Evolutionary conservation across 2,888 invertebrate species (phyloP), one percentile per base, ranked within the genome.

Genomic region (Tyria jacobaeae): DNA sequence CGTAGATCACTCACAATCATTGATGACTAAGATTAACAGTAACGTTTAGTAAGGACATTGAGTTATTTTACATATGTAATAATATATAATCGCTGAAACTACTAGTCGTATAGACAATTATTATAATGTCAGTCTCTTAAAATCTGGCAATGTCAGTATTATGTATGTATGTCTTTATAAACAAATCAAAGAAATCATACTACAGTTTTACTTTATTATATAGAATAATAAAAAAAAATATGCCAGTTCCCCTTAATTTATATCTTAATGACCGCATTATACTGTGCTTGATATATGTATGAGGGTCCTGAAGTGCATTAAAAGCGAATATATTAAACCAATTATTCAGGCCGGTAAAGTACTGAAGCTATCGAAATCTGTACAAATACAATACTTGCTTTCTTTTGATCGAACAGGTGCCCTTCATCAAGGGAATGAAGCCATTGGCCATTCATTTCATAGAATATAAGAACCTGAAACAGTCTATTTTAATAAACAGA

Each of bases 1-100:
- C 56, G 59, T 52, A 68, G 64, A 76, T 68, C 68, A 66, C 53
- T 52, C 51, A 57, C 48, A n/a, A 37, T 55, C 60, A 50, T 62
- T 25, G 17, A 59, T 70, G 65, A 73, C 60, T 67, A 12, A 61
- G 52, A 73, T 64, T 48, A 55, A 9, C 31, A 50, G 60, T 41
- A 47, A 39, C 50, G 49, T 41, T 34, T 53, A 41, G 37, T 59
- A 47, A 47, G 25, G 27, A 51, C 59, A 10, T 17, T 24, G 37
- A 27, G 37, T 60, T 39, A 39, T 31, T 49, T 53, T 54, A 54
- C 41, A 49, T 37, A 48, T 37, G 48, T 53, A 48, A 54, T 60
- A 10, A 25, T 52, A 37, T 15, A 17, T 17, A 1, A 35, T 31
- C 2, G 39, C 17, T 17, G 17, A 17, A 9, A 41, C 3, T n/a